These are phyloP conservation scores for Nothura maculosa DNA, from an alignment of 2,797 vertebrate species.

Conservation along the genomic window DNA sequence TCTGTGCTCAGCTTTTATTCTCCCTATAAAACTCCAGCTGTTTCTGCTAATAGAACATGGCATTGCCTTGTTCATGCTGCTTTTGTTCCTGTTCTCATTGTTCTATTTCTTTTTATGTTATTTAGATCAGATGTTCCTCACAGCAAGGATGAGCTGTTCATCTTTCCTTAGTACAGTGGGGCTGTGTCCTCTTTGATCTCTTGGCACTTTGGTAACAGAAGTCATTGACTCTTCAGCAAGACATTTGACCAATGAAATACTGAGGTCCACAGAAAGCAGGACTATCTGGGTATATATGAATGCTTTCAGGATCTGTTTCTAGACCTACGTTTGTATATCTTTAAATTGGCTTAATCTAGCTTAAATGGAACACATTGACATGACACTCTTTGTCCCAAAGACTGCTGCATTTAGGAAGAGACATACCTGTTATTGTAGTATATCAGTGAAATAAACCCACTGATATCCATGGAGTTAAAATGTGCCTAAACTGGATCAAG, in stretches of 20 bases:
- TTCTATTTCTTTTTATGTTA: background rate
- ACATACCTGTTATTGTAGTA: background rate
- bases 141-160: background rate
- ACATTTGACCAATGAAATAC: background rate
- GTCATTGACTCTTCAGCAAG: background rate
- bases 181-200: background rate
- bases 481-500: slow-evolving; percentile 11
- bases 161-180: background rate
- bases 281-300: background rate
- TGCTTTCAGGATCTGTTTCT: background rate
- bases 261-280: background rate
- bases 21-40: background rate
- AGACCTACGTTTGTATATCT: background rate
- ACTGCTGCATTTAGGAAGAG: background rate
- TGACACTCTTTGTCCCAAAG: background rate
- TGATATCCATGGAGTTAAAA: background rate
- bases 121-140: background rate
- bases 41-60: background rate
- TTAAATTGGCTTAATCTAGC: background rate
- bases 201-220: background rate
- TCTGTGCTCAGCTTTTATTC: background rate
- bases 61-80: background rate
- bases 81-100: background rate
- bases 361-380: background rate
- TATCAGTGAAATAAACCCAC: background rate